Base-by-base conservation (phyloP, 2,888 invertebrate genomes). In the Erebia ligea region DNA sequence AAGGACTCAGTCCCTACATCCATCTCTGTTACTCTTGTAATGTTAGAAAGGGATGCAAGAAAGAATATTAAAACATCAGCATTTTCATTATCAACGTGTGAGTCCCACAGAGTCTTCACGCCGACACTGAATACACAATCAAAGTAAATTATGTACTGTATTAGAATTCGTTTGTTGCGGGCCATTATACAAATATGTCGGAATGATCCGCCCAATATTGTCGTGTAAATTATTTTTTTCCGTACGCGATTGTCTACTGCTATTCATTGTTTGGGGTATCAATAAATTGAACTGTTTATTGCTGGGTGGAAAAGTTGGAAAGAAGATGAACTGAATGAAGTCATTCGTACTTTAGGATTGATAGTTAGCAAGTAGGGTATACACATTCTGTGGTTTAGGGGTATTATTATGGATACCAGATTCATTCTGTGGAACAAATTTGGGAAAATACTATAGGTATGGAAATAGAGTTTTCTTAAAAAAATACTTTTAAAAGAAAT, bases 71-170 rank as follows among this genome's bases (percentile, higher is more conserved):
- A 87, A 88, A 87, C 87, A 85, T 87, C 80, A 79, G 78, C 79
- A 77, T 81, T 80, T 85, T 85, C 82, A 89, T 89, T 90, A 88
- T 85, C 91, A 80, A 84, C 90, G 90, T 90, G 91, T 90, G 90
- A 81, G 90, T 90, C 83, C 89, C 76, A 75, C 77, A 76, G 76
- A 74, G 79, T 79, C 80, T 84, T 85, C 85, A 85, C 82, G 82
- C 76, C 81, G 82, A 73, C 79, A 79, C 79, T 84, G 86, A 86
- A 87, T 85, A 84, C 80, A 85, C 82, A 85, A 84, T 87, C 84
- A 84, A 84, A 83, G 81, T 85, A 84, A 87, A 86, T 87, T 84
- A 87, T 75, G 75, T 83, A 85, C 82, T 84, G 84, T 84, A 85
- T 84, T 85, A 84, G 86, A 84, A 86, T 83, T 80, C 78, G 81